Base-by-base conservation (phyloP, 2,113 vertebrate species). In the Oryzias woworae region DNA sequence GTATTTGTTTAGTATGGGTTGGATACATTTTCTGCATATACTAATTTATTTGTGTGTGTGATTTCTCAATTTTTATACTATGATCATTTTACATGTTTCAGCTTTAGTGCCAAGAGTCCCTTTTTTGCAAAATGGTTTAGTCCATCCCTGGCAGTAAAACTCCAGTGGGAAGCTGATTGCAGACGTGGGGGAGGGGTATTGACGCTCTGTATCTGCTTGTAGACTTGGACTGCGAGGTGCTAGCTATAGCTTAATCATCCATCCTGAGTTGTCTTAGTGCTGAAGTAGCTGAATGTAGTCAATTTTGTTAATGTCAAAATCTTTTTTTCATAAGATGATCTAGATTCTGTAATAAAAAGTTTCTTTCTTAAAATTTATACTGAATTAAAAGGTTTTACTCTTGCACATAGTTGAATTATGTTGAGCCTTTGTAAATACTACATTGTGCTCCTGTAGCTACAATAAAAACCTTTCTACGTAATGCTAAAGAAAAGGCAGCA, bases 161-260 rank as follows among this genome's bases (percentile, higher is more conserved):
- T 81, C 79, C 43, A 70, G 69, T 55, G 67, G 62, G 69, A 54
- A 78, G 59, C 82, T 73, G 71, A 74, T 73, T 85, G 84, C 78
- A 69, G 53, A 66, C 76, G 75, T 88, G 87, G 89, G 87, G 86
- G 86, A 86, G 58, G 89, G 85, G 75, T 65, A 56, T 53, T 66
- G 26, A 52, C 47, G 56, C 63, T 73, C 53, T 73, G 58, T 80
- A 36, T 70, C 56, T 74, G 66, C 17, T 68, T 75, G 43, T 31
- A 42, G 58, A 74, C 58, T 71, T 64, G 24, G 53, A 64, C 67
- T 61, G 53, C 65, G 58, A 60, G 56, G 67, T 59, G 86, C 84
- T 87, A 88, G 84, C 83, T 85, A 69, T 50, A 52, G 80, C 62
- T 46, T 46, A 56, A 54, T 68, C 18, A 56, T 70, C 36, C 47